A percentile compares a stretch with the other conserved stretches of the same genome.
Evolutionary conservation across 2,888 invertebrate species (phyloP).

Genomic region (Sphaerophoria taeniata): DNA sequence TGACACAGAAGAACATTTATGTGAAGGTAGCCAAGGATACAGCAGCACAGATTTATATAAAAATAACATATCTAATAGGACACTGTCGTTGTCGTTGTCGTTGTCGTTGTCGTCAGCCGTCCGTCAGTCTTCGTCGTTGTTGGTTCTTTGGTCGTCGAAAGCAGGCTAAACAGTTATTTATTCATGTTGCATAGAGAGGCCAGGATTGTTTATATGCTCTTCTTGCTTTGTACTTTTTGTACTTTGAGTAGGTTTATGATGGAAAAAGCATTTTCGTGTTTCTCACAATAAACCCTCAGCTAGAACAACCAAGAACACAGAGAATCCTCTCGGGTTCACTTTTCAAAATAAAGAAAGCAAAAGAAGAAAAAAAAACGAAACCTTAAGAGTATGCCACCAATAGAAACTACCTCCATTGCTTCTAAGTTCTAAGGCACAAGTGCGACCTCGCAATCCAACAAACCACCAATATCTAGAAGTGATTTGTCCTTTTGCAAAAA

Average conservation of each 20-base stretch:
- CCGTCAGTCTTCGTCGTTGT: no score
- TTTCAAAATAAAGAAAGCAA: slow-evolving; percentile 26
- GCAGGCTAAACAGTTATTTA: slow-evolving; percentile 66
- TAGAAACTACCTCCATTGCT: neutral
- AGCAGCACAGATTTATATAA: neutral
- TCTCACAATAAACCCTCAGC: slow-evolving; percentile 16
- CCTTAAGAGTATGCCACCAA: slow-evolving; percentile 26
- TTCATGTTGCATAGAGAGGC: slow-evolving; percentile 32
- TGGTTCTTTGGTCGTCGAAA: slow-evolving; percentile 44
- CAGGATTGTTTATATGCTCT: slow-evolving; percentile 31
- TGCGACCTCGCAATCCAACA: slow-evolving; percentile 13
- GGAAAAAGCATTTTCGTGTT: slow-evolving; percentile 69
- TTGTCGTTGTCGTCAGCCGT: no score
- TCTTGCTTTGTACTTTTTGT: slow-evolving; percentile 1
- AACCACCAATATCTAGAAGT: slow-evolving; percentile 57
- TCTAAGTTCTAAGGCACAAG: neutral
- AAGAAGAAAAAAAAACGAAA: no score
- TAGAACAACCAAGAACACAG: neutral
- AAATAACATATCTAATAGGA: slow-evolving; percentile 2
- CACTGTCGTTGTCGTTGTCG: neutral
- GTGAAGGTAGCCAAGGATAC: slow-evolving; percentile 18
- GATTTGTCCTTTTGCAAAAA: slow-evolving; percentile 33
- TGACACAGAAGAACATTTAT: slow-evolving; percentile 11
- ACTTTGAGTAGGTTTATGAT: neutral
- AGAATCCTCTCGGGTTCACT: slow-evolving; percentile 46